Base-by-base conservation (phyloP, 2,797 vertebrate genomes). In the Acipenser ruthenus region DNA sequence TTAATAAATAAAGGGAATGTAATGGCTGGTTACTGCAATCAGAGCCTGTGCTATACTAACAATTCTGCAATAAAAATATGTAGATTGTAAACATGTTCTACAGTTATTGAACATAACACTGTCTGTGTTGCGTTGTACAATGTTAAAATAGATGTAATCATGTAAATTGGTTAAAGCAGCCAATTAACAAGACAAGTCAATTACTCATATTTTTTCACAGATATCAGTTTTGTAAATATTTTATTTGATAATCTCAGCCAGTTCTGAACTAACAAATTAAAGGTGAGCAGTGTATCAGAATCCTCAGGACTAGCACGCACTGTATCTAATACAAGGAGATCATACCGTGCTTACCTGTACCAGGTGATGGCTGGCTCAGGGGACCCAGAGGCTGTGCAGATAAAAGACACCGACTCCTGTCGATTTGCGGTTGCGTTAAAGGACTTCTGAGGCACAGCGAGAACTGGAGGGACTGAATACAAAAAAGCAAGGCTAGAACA, bases 401-500 rank as follows among this genome's bases (percentile, higher is more conserved):
- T 92, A 11, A 99, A 88, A 4, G 91, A 93, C 83, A 95, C 73
- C 0, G 92, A 89, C 72, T 98, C 97, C 75, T 94, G 93, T 73
- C 94, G 88, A 81, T 98, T 94, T 0, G 96, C 96, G 4, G 96
- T 99, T 70, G 97, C 96, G 7, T 99, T 99, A 79, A 96, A 97
- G 63, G 90, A 90, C 82, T 89, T 95, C 81, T 96, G 94, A n/a
- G 87, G 87, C 74, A 95, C 84, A 1, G 84, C 84, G 75, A 99
- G 80, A 69, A 86, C 84, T 4, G 96, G 96, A 0, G 96, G 96
- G 68, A 99, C 97, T 99, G 81, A 63, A 55, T 9, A 55, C n/a
- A n/a, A n/a, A 55, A 37, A 37, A 37, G 37, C 37, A 37, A 37
- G 37, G 37, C 37, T 37, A 37, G 37, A 37, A 37, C 37, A 5